phyloP scores from a whole-genome alignment of 2,113 vertebrate genomes.

The Paralichthys olivaceus region DNA sequence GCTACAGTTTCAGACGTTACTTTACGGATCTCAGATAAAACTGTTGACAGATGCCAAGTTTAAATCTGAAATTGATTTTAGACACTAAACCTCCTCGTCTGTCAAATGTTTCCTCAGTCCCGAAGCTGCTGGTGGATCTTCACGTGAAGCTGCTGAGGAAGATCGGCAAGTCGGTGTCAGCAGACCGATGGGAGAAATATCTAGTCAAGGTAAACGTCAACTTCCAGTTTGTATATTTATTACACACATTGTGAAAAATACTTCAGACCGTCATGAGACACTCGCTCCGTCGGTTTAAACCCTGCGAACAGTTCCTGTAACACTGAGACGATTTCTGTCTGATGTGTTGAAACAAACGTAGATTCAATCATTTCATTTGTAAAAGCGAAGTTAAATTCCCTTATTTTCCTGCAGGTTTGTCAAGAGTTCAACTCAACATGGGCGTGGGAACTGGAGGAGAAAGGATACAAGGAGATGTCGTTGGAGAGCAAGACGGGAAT shows the following conservation, averaged over 20 bases:
- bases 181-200: constrained; percentile 98
- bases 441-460: constrained; percentile 98
- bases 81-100: not conserved
- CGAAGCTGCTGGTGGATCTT: constrained; percentile 95
- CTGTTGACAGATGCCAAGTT: not conserved
- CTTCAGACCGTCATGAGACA: too few relatives aligned
- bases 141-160: constrained; percentile 98
- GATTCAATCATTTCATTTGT: too few relatives aligned
- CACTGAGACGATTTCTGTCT: too few relatives aligned
- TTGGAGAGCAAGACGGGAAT: constrained; percentile 94
- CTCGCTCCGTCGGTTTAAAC: too few relatives aligned
- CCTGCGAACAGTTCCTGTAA: too few relatives aligned
- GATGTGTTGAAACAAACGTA: too few relatives aligned
- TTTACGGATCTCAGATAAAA: not conserved
- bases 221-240: too few relatives aligned
- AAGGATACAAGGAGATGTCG: constrained; percentile 93
- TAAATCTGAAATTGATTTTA: too few relatives aligned
- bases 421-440: constrained; percentile 97
- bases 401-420: constrained; percentile 81
- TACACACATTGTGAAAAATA: too few relatives aligned
- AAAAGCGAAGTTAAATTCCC: not conserved
- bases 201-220: constrained; percentile 88
- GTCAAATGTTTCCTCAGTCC: constrained; percentile 81
- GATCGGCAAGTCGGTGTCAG: constrained; percentile 96
- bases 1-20: not conserved